Percentiles rank a stretch among this genome's conserved stretches.
Conservation (phyloP, 92 coral and sea anemone species). For the Porites divaricata region DNA sequence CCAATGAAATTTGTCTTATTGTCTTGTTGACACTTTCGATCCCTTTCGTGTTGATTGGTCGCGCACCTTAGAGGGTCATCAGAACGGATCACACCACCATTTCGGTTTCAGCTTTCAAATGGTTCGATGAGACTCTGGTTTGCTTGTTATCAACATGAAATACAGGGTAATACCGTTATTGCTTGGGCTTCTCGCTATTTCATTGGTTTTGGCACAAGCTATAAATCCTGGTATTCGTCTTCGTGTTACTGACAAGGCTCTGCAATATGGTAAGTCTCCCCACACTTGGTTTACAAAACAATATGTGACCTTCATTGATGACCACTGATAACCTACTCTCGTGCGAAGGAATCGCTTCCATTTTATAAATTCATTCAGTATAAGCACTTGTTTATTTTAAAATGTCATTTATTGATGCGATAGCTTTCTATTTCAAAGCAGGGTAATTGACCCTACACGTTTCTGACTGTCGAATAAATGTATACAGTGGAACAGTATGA, state of each 20-base stretch:
- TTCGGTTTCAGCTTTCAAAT: not conserved
- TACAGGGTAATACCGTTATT: not conserved
- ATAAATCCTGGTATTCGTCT: slow-evolving; percentile 84
- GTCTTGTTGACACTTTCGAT: slow-evolving; percentile 20
- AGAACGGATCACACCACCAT: not conserved
- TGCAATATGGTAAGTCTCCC: slow-evolving; percentile 72
- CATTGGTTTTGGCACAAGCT: slow-evolving; percentile 1
- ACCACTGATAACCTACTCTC: not conserved
- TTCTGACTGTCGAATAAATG: not conserved
- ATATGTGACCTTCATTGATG: not conserved
- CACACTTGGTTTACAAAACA: not conserved
- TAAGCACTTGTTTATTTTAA: no score
- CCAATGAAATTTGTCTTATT: slow-evolving; percentile 14
- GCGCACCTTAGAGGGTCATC: slow-evolving; percentile 19
- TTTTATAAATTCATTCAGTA: no score
- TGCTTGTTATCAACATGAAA: not conserved
- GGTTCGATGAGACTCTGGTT: not conserved
- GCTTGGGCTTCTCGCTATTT: not conserved
- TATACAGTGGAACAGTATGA: no score
- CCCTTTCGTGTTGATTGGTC: not conserved
- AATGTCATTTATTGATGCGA: no score
- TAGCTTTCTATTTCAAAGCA: no score
- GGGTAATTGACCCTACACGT: no score
- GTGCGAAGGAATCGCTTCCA: not conserved
- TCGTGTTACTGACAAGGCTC: slow-evolving; percentile 87